Percentiles rank a stretch among this genome's conserved stretches.
Evolutionary conservation across 2,888 invertebrate species (phyloP).

Genomic region (Seladonia tumulorum): DNA sequence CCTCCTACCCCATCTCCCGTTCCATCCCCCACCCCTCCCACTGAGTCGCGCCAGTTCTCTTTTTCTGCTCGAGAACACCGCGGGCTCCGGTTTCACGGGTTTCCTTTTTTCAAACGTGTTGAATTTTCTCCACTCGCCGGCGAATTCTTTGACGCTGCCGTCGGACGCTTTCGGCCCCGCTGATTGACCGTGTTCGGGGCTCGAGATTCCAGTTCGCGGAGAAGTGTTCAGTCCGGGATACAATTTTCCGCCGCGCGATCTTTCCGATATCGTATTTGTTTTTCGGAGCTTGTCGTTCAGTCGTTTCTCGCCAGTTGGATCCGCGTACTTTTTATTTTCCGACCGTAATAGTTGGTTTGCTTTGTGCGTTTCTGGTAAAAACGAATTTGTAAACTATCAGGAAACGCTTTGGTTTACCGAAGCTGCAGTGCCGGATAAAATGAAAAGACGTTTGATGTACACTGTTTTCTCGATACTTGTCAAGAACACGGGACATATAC

Average conservation of each 20-base stretch:
- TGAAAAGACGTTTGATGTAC: too few relatives aligned
- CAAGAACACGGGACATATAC: too few relatives aligned
- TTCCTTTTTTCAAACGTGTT: conserved; percentile 3
- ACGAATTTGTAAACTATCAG: background rate
- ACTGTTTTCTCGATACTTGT: too few relatives aligned
- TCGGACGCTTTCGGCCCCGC: background rate
- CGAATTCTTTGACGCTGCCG: background rate
- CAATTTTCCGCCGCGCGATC: background rate
- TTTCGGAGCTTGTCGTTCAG: background rate
- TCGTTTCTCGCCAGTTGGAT: background rate
- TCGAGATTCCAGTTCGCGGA: background rate
- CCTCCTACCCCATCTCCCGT: background rate
- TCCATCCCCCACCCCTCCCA: too few relatives aligned
- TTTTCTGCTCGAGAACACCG: background rate
- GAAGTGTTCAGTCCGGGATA: background rate
- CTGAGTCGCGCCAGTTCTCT: background rate
- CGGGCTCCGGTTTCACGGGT: background rate
- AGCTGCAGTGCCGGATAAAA: too few relatives aligned
- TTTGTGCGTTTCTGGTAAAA: background rate
- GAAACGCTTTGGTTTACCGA: too few relatives aligned
- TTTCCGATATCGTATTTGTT: background rate
- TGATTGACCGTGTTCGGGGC: background rate
- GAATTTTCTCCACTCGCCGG: background rate
- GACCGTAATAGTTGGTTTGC: background rate
- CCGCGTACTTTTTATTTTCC: background rate